Evolutionary conservation across 2,797 vertebrate species (phyloP), one percentile per base, ranked within the genome.

Genomic region (Poeciliopsis presidionis): DNA sequence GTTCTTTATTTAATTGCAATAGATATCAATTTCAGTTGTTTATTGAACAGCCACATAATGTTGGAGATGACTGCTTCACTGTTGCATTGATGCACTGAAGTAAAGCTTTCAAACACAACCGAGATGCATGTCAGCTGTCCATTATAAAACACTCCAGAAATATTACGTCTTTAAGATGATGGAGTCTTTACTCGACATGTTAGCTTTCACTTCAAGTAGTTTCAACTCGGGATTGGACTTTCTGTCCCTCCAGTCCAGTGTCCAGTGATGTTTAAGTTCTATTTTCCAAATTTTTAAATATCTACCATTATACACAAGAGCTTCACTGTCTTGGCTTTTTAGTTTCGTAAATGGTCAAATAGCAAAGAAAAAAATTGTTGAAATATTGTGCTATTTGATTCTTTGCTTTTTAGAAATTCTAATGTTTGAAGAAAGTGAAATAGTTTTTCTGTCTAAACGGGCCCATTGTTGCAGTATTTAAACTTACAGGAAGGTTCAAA

Each of bases 211-310:
- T 77, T 74, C 75, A 14, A 84, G 57, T 79, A 39, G 5, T 75
- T 36, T 39, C 80, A n/a, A 2, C 25, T 41, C 73, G 25, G 71
- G 33, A 33, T 6, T 83, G 73, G 46, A 12, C 30, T 72, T 82
- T 49, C 47, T 87, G 84, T 81, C 84, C 83, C 25, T 49, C 16
- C 20, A 8, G 18, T 77, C 28, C 46, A 41, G 2, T 41, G 7
- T 77, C 22, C 43, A 43, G 2, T 41, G 11, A 74, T 89, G 83
- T 86, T 91, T 81, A 76, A 33, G 87, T 88, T 90, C 39, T 49
- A 45, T 18, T 45, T 43, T 25, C 65, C 16, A 36, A 20, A 41
- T 2, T 41, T 67, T 22, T 20, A 41, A 20, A 65, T 20, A 65
- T 22, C 18, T 20, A 22, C 33, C 61, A 20, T 33, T 39, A 16